Evolutionary conservation across 1,140 invertebrate species (phyloP).

Genomic region (Dendroctonus valens): DNA sequence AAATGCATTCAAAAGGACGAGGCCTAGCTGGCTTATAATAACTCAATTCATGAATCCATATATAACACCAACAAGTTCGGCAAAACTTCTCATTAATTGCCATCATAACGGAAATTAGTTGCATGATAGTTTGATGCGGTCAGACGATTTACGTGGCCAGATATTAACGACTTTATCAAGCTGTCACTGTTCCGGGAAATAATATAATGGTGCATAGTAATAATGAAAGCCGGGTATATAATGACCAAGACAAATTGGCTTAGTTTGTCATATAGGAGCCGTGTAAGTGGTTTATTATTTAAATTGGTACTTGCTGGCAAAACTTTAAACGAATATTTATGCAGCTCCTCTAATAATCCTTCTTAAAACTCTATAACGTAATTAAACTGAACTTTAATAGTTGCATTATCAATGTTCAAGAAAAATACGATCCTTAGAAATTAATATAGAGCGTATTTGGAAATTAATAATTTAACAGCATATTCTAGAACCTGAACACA

Average conservation of each 20-base stretch:
- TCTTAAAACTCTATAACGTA: neutral
- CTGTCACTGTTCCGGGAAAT: conserved; percentile 8
- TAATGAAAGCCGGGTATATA: neutral
- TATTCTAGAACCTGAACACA: too few relatives aligned
- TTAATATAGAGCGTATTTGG: neutral
- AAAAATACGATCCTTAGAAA: neutral
- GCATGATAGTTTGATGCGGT: conserved; percentile 15
- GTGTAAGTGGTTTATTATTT: neutral
- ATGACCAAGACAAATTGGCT: conserved; percentile 10
- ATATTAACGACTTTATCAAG: conserved; percentile 11
- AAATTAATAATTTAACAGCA: neutral
- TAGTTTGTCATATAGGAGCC: neutral
- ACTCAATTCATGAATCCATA: too few relatives aligned
- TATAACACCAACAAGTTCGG: too few relatives aligned
- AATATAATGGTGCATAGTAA: conserved; percentile 3
- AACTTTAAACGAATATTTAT: neutral
- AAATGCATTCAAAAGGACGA: too few relatives aligned
- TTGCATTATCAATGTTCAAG: neutral
- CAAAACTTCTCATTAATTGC: neutral
- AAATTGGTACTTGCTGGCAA: neutral
- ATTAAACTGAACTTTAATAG: neutral
- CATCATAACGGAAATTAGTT: conserved; percentile 6
- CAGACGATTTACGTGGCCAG: conserved; percentile 9
- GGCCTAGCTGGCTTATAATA: too few relatives aligned
- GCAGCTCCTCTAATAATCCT: neutral